Conservation (phyloP, 2,888 invertebrate genomes). For the Trachelus iudaicus region DNA sequence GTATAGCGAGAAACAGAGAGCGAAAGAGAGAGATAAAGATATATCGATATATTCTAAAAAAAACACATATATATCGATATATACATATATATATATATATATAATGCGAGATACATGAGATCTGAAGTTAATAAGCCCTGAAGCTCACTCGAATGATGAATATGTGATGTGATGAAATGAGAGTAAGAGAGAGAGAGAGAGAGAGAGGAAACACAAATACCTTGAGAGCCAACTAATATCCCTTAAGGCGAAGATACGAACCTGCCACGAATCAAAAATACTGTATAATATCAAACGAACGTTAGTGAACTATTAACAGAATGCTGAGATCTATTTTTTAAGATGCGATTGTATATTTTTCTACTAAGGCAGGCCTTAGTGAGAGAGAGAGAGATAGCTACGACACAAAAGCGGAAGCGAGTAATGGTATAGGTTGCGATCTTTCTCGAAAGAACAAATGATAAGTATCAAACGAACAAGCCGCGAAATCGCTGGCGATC, state of each 20-base stretch:
- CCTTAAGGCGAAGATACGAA: conserved; percentile 18
- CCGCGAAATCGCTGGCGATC: conserved; percentile 26
- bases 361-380: conserved; percentile 66
- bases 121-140: neutral
- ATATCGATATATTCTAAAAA: neutral
- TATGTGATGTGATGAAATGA: neutral
- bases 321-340: conserved; percentile 66
- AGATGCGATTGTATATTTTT: conserved; percentile 65
- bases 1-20: neutral
- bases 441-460: conserved; percentile 15
- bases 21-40: neutral
- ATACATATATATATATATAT: conserved; percentile 5
- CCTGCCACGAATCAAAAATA: conserved; percentile 57
- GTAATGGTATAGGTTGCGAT: conserved; percentile 23
- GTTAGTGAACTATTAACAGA: conserved; percentile 48
- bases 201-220: conserved; percentile 13
- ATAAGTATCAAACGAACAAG: conserved; percentile 18
- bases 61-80: neutral
- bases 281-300: conserved; percentile 54
- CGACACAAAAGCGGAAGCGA: conserved; percentile 4
- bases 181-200: conserved; percentile 24
- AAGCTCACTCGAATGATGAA: neutral
- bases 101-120: neutral
- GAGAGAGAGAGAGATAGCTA: conserved; percentile 19
- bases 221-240: neutral